Percentiles rank a stretch among this genome's conserved stretches.
Evolutionary conservation across 2,888 invertebrate genomes (phyloP).

Genomic region (Bhutanitis thaidina): DNA sequence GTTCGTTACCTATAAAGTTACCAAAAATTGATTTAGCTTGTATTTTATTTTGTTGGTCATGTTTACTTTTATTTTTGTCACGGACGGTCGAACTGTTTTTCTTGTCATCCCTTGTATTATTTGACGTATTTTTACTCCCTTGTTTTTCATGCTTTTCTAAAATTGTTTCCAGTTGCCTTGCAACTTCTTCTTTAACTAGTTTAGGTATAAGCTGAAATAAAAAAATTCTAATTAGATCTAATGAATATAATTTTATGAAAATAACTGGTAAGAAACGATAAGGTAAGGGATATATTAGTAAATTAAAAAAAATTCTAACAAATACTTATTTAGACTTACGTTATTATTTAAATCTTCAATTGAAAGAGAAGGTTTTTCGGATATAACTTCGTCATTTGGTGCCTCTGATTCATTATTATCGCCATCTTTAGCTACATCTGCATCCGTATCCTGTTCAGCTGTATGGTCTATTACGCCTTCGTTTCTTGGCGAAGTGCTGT

Average conservation of each 20-base stretch:
- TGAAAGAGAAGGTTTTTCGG: not conserved
- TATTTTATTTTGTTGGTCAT: not conserved
- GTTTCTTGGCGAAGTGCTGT: too few species aligned
- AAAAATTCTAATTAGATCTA: not conserved
- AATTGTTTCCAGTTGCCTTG: conserved; percentile 4
- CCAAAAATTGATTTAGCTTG: conserved; percentile 3
- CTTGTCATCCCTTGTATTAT: not conserved
- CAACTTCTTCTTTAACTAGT: not conserved
- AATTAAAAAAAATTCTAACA: too few species aligned
- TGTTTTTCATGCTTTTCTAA: not conserved
- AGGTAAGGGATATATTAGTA: too few species aligned
- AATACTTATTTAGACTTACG: not conserved
- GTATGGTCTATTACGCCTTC: too few species aligned
- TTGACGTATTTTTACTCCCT: not conserved
- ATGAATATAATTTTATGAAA: too few species aligned
- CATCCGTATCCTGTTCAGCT: too few species aligned
- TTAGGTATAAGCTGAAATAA: not conserved
- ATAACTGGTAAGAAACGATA: too few species aligned
- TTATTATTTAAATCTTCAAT: not conserved
- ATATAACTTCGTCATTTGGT: not conserved
- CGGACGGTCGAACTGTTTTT: not conserved
- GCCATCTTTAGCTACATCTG: too few species aligned
- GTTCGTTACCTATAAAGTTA: conserved; percentile 7
- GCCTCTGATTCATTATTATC: too few species aligned
- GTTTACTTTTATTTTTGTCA: not conserved